A percentile compares a stretch with the other conserved stretches of the same genome.
These are phyloP conservation scores for Cyclophora punctaria DNA, from an alignment of 2,888 invertebrate species.

Conservation along the genomic window DNA sequence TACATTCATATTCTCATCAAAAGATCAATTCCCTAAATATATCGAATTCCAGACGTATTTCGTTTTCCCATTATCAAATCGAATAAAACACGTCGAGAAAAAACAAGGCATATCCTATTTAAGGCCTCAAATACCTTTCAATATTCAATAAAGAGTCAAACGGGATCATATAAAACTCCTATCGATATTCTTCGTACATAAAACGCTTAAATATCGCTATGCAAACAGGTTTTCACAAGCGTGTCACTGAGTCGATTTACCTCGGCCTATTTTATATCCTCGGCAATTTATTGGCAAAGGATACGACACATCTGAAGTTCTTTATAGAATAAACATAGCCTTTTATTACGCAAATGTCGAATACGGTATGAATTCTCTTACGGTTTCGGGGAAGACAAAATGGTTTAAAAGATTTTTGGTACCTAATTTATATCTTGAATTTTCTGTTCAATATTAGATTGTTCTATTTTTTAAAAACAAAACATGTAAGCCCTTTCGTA, in stretches of 20 bases:
- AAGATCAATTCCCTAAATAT: neutral
- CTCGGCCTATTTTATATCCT: conserved; percentile 32
- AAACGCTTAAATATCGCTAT: conserved; percentile 48
- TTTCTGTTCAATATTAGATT: too few species aligned
- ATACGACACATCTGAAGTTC: conserved; percentile 8
- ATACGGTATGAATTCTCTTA: conserved; percentile 1
- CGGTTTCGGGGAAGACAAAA: neutral
- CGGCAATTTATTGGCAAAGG: conserved; percentile 24
- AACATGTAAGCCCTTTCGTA: too few species aligned
- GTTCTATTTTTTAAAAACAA: too few species aligned
- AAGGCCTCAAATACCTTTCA: conserved; percentile 57
- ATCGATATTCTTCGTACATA: conserved; percentile 35
- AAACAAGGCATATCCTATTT: conserved; percentile 64
- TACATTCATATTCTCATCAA: too few species aligned
- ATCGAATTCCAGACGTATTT: conserved; percentile 3
- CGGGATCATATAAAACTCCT: conserved; percentile 46
- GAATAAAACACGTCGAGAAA: conserved; percentile 40
- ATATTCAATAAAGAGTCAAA: conserved; percentile 67
- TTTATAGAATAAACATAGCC: conserved; percentile 1
- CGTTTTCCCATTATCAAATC: conserved; percentile 43
- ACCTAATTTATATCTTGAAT: too few species aligned
- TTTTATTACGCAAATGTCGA: neutral
- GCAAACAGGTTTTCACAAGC: conserved; percentile 39
- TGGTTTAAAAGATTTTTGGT: too few species aligned
- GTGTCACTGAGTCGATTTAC: conserved; percentile 30